These are phyloP conservation scores for Apodemia hepburni DNA, from an alignment of 2,888 invertebrate genomes.

Conservation along the genomic window DNA sequence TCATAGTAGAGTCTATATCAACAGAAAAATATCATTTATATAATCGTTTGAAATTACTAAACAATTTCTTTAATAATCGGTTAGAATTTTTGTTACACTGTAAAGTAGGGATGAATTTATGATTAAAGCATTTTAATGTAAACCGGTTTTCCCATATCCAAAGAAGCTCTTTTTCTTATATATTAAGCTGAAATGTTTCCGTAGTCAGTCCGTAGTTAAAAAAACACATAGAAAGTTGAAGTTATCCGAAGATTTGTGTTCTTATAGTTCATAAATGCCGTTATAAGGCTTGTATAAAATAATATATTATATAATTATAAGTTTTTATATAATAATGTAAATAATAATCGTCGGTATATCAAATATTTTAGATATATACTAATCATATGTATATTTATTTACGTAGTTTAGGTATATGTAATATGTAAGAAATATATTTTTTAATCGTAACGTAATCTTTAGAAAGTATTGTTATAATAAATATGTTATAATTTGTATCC, in stretches of 20 bases:
- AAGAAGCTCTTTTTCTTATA: no score
- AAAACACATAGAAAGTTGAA: neutral
- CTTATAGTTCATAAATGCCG: neutral
- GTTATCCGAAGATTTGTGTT: neutral
- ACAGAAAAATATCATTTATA: no score
- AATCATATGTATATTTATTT: conserved; percentile 6
- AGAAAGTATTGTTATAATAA: neutral
- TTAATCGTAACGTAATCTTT: neutral
- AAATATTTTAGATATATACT: neutral
- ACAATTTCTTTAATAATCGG: no score
- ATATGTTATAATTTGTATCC: no score
- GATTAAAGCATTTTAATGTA: no score
- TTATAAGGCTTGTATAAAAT: conserved; percentile 18
- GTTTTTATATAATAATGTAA: conserved; percentile 14
- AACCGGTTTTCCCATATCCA: no score
- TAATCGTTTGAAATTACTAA: no score
- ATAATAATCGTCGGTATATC: neutral
- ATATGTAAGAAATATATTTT: neutral
- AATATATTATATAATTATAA: neutral
- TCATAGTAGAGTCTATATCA: no score
- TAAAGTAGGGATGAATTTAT: no score
- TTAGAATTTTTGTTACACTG: no score
- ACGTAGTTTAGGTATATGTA: neutral
- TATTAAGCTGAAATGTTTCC: no score
- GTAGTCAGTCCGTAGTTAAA: neutral